Evolutionary conservation across 2,888 invertebrate genomes (phyloP), one percentile per base, ranked within the genome.

Genomic region (Zaprionus lineosus): DNA sequence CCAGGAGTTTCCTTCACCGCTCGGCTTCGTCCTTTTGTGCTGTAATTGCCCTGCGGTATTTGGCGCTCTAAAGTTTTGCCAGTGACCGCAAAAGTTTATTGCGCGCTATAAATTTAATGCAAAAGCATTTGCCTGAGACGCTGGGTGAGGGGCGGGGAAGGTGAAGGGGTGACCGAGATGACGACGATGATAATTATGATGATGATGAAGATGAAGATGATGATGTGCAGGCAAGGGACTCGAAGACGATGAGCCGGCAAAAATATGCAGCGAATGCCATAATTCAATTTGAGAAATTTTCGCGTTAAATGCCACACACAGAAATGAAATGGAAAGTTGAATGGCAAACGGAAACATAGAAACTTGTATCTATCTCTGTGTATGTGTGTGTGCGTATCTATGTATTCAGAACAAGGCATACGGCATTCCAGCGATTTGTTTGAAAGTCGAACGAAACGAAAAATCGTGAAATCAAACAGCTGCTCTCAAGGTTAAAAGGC

Each of bases 21-120:
- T 14, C 7, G 1, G 12, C 18, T 50, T 28, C 36, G 37, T 33
- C 5, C 5, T 28, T 55, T 62, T 43, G 46, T 43, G 28, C 46
- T 74, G 79, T 85, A 81, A 81, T 81, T 81, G 84, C 68, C 81
- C 61, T 74, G 85, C 68, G 85, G 83, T 83, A 71, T 85, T 85
- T 64, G 72, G 55, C 60, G 72, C 66, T 63, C 48, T 63, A 41
- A 78, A 78, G 66, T 67, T 74, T 64, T 58, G 71, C 64, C 79
- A 72, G 67, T 47, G 46, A 83, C 84, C 84, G 79, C 85, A 79
- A 69, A 71, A 72, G 55, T 81, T 84, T 84, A 84, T 82, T 74
- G 75, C 58, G 52, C 69, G 72, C 83, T 69, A 84, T 82, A 82
- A 82, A 78, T 81, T 82, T 74, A 72, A 79, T 74, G 85, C 72